phyloP scores from a whole-genome alignment of 2,888 invertebrate genomes.

The Fragum sueziense region DNA sequence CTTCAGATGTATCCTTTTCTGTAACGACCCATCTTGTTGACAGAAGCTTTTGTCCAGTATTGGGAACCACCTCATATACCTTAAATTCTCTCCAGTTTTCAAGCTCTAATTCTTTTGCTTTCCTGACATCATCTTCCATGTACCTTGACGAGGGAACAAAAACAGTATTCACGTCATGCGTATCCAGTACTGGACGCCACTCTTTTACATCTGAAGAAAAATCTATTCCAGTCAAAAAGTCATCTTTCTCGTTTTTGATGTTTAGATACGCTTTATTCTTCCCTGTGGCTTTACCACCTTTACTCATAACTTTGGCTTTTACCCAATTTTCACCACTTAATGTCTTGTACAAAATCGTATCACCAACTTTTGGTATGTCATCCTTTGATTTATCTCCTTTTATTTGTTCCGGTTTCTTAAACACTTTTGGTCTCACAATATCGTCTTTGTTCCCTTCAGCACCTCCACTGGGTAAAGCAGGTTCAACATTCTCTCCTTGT shows the following conservation, averaged over 20 bases:
- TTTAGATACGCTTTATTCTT: constrained; percentile 49
- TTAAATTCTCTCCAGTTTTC: constrained; percentile 37
- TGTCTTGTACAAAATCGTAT: constrained; percentile 10
- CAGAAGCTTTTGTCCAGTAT: constrained; percentile 41
- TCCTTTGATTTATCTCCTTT: background rate
- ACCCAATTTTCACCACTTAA: constrained; percentile 20
- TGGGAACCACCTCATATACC: constrained; percentile 26
- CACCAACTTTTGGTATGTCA: constrained; percentile 29
- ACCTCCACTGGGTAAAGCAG: background rate
- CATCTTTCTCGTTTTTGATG: constrained; percentile 26
- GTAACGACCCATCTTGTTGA: constrained; percentile 46
- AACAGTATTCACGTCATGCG: constrained; percentile 26
- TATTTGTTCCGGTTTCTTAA: background rate
- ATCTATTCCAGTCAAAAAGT: constrained; percentile 22
- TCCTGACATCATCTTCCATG: constrained; percentile 28
- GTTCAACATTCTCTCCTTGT: background rate
- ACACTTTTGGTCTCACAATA: background rate
- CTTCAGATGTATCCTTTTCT: constrained; percentile 27
- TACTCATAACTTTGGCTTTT: constrained; percentile 33
- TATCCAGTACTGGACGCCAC: constrained; percentile 19
- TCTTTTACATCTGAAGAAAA: constrained; percentile 39
- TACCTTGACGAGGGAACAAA: constrained; percentile 27
- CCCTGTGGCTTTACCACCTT: constrained; percentile 45
- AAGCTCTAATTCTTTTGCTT: constrained; percentile 41
- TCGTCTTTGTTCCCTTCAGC: background rate